These are phyloP conservation scores for Telenomus remus DNA, from an alignment of 1,140 invertebrate genomes.

Conservation along the genomic window DNA sequence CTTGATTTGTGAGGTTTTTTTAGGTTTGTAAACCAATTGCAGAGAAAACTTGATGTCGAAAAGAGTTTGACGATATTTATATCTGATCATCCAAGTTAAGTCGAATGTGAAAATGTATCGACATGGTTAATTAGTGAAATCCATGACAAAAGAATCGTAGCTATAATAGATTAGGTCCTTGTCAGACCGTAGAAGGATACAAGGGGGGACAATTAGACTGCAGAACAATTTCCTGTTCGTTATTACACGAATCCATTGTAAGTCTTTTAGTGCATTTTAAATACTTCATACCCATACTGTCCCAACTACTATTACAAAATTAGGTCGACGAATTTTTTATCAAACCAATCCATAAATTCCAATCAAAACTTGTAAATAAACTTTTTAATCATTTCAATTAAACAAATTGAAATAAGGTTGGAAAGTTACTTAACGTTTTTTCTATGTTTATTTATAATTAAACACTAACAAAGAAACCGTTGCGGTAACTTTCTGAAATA, in stretches of 20 bases:
- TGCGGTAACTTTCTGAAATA: neutral
- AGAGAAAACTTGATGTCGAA: too few species aligned
- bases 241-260: constrained; percentile 67
- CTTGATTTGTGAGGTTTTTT: neutral
- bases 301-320: constrained; percentile 14
- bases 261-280: constrained; percentile 63
- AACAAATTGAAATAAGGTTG: too few species aligned
- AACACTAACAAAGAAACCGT: too few species aligned
- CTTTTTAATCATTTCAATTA: too few species aligned
- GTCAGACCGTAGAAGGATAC: constrained; percentile 49
- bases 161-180: constrained; percentile 52
- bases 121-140: constrained; percentile 48
- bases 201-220: constrained; percentile 63
- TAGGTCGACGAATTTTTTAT: constrained; percentile 36
- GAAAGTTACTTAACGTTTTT: too few species aligned
- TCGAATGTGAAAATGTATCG: constrained; percentile 10
- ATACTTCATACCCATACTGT: constrained; percentile 37
- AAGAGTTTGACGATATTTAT: too few species aligned
- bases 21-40: neutral
- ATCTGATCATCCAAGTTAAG: constrained; percentile 4
- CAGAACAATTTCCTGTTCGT: constrained; percentile 70
- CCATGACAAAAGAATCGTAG: constrained; percentile 43
- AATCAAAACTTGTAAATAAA: too few species aligned
- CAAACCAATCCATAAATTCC: constrained; percentile 4
- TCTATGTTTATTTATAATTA: too few species aligned